Percentiles rank a stretch among this genome's conserved stretches.
Conservation (phyloP, 2,797 vertebrate species). For the Hyperoplus lanceolatus region DNA sequence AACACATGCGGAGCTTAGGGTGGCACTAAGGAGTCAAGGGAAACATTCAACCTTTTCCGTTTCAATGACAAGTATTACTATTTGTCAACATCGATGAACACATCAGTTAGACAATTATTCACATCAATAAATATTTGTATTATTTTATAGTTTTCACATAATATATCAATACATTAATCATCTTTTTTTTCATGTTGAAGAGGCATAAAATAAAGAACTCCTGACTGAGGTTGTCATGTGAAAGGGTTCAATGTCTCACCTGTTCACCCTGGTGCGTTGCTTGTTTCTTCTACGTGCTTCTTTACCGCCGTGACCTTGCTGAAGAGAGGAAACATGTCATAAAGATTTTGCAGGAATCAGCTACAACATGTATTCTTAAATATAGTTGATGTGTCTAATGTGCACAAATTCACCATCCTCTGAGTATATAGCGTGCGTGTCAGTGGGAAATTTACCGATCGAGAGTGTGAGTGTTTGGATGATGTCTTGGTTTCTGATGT, state of each 20-base stretch:
- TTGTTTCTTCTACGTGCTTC: slow-evolving; percentile 15
- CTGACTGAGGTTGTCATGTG: no score
- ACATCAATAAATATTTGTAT: no score
- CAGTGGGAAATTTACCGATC: slow-evolving; percentile 57
- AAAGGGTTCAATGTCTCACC: slow-evolving; percentile 48
- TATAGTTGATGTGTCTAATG: neutral
- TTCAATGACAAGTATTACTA: no score
- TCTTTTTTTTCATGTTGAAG: no score
- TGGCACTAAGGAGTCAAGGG: no score
- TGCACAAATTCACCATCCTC: slow-evolving; percentile 12
- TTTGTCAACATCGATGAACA: no score
- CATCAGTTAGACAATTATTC: no score
- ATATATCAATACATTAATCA: no score
- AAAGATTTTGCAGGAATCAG: neutral
- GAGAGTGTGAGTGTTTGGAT: slow-evolving; percentile 27
- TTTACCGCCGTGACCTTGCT: slow-evolving; percentile 36
- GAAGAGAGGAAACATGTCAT: slow-evolving; percentile 30
- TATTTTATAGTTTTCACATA: no score
- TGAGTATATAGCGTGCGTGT: neutral
- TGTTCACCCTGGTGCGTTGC: slow-evolving; percentile 34
- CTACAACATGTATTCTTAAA: neutral
- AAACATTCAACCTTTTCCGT: no score
- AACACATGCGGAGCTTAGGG: no score
- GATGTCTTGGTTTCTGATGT: slow-evolving; percentile 21
- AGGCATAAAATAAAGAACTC: no score